phyloP scores from a whole-genome alignment of 2,888 invertebrate genomes.

The Yponomeuta cagnagella region DNA sequence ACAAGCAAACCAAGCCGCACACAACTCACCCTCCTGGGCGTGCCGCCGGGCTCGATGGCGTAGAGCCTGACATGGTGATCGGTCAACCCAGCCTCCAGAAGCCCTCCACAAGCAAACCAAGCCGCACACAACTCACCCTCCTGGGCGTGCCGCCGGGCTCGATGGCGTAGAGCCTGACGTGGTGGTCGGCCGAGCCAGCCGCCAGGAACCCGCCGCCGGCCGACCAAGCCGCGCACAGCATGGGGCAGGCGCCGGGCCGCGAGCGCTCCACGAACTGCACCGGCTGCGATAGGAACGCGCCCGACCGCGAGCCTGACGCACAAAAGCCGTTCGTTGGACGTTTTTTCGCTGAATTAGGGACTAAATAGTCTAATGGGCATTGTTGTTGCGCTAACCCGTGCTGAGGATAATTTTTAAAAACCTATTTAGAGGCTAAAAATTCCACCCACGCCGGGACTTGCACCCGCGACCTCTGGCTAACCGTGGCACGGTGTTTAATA shows the following conservation, averaged over 20 bases:
- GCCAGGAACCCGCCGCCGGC: slow-evolving; percentile 85
- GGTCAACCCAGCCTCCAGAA: slow-evolving; percentile 83
- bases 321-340: too few relatives aligned
- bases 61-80: slow-evolving; percentile 97
- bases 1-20: slow-evolving; percentile 80
- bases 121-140: slow-evolving; percentile 82
- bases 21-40: slow-evolving; percentile 84
- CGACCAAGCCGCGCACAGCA: slow-evolving; percentile 89
- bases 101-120: slow-evolving; percentile 82
- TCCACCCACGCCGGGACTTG: too few relatives aligned
- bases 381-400: too few relatives aligned
- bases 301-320: slow-evolving; percentile 35
- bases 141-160: slow-evolving; percentile 86
- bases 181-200: slow-evolving; percentile 96
- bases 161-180: slow-evolving; percentile 92
- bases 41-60: slow-evolving; percentile 84
- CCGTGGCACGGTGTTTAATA: too few relatives aligned
- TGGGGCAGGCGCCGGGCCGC: slow-evolving; percentile 94
- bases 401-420: too few relatives aligned
- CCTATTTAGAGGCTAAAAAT: too few relatives aligned
- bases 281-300: slow-evolving; percentile 80
- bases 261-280: slow-evolving; percentile 94
- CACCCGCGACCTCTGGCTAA: too few relatives aligned
- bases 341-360: too few relatives aligned
- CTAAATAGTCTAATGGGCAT: too few relatives aligned